Base-by-base conservation (phyloP, 2,888 invertebrate species). In the Teleiodes luculella region DNA sequence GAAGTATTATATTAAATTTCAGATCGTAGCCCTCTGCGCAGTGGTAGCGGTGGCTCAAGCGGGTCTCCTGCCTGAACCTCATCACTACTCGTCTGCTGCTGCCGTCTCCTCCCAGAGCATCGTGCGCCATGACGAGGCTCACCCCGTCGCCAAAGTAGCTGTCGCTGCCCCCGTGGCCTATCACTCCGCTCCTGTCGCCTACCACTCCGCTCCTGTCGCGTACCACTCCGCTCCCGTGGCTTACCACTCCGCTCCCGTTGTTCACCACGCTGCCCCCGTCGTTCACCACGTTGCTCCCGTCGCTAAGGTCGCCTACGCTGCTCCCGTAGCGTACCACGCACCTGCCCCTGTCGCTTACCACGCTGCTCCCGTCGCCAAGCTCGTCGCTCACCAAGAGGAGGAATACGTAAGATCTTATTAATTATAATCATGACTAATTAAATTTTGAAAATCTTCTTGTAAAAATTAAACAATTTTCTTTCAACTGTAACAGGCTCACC, bases 21-120 rank as follows among this genome's bases (percentile, higher is more conserved):
- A 84, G 82, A 56, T 83, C 2, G 59, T 83, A 59, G 65, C 70
- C 14, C 62, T 84, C 14, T 79, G 76, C 61, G 76, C 78, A 18
- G 57, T 82, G 33, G 70, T 76, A 68, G 81, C 81, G 3, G 80
- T 73, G 45, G 68, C 77, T 56, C 72, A 78, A 62, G 83, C 82
- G 7, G 83, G 80, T 54, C 75, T 84, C 18, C 58, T 83, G 61
- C 65, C 80, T 13, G 72, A 70, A 51, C 67, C 91, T 37, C 83
- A 82, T 37, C 83, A 82, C 66, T 78, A 78, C 67, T 74, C 78
- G 3, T 62, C 74, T 6, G 76, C 78, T 18, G 72, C 64, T 3
- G 80, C 80, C 5, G 78, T 83, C 43, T 84, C 83, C 43, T 81
- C 81, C 16, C 82, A 81, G 62, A 81, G 70, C 71, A 79, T 83